Conservation (phyloP, 2,888 invertebrate genomes). For the Protodeltote pygarga region DNA sequence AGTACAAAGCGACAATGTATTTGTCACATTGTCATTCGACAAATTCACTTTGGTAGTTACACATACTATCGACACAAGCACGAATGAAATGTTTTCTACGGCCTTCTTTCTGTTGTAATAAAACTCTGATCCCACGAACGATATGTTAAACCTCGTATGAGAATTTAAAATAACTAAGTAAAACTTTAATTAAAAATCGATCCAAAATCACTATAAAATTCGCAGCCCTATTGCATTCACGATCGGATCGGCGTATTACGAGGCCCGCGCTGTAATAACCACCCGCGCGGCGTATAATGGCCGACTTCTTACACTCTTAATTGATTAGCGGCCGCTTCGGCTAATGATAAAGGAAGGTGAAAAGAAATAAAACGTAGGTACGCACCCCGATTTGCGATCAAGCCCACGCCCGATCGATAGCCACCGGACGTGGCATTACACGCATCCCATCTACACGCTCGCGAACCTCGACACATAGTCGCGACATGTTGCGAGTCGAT, state of each 20-base stretch:
- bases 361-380: conserved; percentile 84
- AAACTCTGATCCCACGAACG: conserved; percentile 17
- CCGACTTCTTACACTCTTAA: conserved; percentile 87
- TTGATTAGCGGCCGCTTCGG: conserved; percentile 87
- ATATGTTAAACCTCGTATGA: conserved; percentile 35
- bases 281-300: conserved; percentile 84
- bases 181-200: conserved; percentile 80
- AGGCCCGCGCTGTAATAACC: conserved; percentile 83
- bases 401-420: conserved; percentile 68
- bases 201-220: conserved; percentile 79
- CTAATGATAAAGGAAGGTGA: conserved; percentile 87
- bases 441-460: conserved; percentile 36
- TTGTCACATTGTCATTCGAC: conserved; percentile 79
- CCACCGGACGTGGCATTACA: conserved; percentile 66
- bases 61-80: conserved; percentile 55
- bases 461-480: conserved; percentile 40
- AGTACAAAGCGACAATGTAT: conserved; percentile 81
- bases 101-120: conserved; percentile 47
- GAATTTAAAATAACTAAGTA: conserved; percentile 60
- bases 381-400: conserved; percentile 80
- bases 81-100: conserved; percentile 54
- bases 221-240: conserved; percentile 85
- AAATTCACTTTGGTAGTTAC: conserved; percentile 76
- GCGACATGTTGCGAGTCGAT: conserved; percentile 32
- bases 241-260: conserved; percentile 84